A percentile compares a stretch with the other conserved stretches of the same genome.
phyloP scores from a whole-genome alignment of 2,888 invertebrate species.

The Eutolmus rufibarbis region DNA sequence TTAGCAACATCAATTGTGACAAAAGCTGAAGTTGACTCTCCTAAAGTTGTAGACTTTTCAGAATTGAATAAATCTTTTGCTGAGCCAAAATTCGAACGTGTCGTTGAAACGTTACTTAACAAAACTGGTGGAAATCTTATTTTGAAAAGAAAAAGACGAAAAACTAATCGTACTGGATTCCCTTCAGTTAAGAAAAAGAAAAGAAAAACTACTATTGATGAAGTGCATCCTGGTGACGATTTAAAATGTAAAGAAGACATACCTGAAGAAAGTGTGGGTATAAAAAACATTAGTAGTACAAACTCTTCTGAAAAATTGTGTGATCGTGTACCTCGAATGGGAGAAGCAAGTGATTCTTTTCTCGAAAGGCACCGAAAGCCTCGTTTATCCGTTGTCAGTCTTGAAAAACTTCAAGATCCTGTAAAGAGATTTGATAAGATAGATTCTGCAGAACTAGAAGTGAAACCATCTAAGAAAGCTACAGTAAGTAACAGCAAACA shows the following conservation, averaged over 20 bases:
- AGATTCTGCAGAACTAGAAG: background rate
- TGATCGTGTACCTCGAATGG: constrained; percentile 74
- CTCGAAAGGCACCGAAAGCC: constrained; percentile 68
- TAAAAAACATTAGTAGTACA: background rate
- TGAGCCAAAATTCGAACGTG: constrained; percentile 49
- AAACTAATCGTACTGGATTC: constrained; percentile 87
- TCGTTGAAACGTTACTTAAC: constrained; percentile 59
- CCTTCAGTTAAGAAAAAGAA: constrained; percentile 85
- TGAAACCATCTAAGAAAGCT: background rate
- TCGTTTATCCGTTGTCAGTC: constrained; percentile 68
- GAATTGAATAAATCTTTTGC: constrained; percentile 52
- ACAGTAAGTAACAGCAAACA: background rate
- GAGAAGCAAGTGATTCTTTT: constrained; percentile 73
- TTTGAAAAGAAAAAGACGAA: constrained; percentile 71
- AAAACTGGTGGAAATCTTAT: constrained; percentile 58
- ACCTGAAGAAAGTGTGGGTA: background rate
- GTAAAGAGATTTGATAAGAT: background rate
- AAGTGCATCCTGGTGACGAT: background rate
- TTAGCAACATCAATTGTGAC: constrained; percentile 65
- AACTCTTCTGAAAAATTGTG: constrained; percentile 56
- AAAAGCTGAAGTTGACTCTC: constrained; percentile 62
- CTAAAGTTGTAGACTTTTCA: constrained; percentile 55
- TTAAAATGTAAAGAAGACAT: background rate
- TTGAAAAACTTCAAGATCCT: constrained; percentile 67
- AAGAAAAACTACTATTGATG: constrained; percentile 64